Conservation (phyloP, 2,113 vertebrate species). For the Aphyosemion australe region DNA sequence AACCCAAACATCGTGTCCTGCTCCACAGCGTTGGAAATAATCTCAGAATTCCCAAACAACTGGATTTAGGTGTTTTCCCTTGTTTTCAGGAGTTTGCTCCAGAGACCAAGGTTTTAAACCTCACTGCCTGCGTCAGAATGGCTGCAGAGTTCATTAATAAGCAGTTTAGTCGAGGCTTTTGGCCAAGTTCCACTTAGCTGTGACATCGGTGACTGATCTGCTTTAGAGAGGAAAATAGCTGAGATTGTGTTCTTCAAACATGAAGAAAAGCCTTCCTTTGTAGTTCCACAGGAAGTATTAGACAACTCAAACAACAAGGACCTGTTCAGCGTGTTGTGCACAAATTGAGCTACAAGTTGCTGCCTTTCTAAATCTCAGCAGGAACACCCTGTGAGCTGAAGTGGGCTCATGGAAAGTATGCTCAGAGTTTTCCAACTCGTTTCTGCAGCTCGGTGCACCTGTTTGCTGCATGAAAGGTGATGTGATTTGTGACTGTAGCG, state of each 20-base stretch:
- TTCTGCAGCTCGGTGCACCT: conserved; percentile 7
- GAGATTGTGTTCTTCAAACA: conserved; percentile 56
- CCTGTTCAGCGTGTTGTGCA: conserved; percentile 2
- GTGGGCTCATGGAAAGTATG: conserved; percentile 27
- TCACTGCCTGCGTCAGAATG: conserved; percentile 47
- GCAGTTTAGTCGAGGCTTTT: conserved; percentile 43
- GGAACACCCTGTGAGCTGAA: conserved; percentile 19
- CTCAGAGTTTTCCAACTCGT: conserved; percentile 18
- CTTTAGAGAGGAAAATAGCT: conserved; percentile 11
- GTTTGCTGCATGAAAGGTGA: neutral
- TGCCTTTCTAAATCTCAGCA: conserved; percentile 6
- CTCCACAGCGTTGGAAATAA: neutral
- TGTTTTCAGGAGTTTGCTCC: conserved; percentile 12
- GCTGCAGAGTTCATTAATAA: conserved; percentile 45
- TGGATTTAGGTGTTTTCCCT: conserved; percentile 3
- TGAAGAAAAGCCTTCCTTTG: conserved; percentile 19
- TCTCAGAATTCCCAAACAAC: neutral
- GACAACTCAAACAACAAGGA: conserved; percentile 17
- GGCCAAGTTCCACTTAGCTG: conserved; percentile 17
- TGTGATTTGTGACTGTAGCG: neutral
- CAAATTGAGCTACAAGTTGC: neutral
- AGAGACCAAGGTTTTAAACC: neutral
- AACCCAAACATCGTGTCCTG: neutral
- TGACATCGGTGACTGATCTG: conserved; percentile 55
- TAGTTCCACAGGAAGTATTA: conserved; percentile 48